These are phyloP conservation scores for Danaus plexippus DNA, from an alignment of 1,140 invertebrate genomes.

Conservation along the genomic window DNA sequence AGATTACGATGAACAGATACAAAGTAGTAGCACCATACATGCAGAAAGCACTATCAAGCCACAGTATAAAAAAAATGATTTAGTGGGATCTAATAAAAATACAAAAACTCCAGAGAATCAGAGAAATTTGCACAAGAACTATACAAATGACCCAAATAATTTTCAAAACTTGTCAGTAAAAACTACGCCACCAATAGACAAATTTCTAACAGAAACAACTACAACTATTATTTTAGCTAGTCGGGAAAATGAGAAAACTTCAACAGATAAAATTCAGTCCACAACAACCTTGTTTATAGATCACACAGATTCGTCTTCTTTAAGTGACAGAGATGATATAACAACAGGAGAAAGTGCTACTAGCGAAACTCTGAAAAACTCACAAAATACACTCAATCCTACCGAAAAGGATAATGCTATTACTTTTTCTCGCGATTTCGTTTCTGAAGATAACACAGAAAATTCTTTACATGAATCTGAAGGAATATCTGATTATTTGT, in stretches of 20 bases:
- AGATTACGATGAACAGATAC: conserved; percentile 38
- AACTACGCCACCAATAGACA: conserved; percentile 5
- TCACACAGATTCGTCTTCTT: not conserved
- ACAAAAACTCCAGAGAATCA: conserved; percentile 65
- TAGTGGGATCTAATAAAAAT: conserved; percentile 54
- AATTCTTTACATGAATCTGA: too few relatives aligned
- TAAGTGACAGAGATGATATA: not conserved
- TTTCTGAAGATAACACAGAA: too few relatives aligned
- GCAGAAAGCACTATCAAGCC: conserved; percentile 51
- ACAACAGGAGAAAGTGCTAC: not conserved
- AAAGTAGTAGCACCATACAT: conserved; percentile 49
- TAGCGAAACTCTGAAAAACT: not conserved
- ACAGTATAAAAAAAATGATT: conserved; percentile 41
- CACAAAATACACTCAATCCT: not conserved
- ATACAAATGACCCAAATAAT: conserved; percentile 14
- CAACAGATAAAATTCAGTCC: not conserved
- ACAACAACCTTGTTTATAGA: not conserved
- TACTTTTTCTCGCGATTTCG: too few relatives aligned
- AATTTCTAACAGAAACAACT: not conserved
- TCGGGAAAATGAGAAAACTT: not conserved
- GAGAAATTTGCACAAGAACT: conserved; percentile 52
- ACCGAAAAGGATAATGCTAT: not conserved
- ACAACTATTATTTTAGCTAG: too few relatives aligned
- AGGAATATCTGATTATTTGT: too few relatives aligned
- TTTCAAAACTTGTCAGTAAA: conserved; percentile 3